phyloP scores from a whole-genome alignment of 1,140 invertebrate species.

The Drosophila miranda region DNA sequence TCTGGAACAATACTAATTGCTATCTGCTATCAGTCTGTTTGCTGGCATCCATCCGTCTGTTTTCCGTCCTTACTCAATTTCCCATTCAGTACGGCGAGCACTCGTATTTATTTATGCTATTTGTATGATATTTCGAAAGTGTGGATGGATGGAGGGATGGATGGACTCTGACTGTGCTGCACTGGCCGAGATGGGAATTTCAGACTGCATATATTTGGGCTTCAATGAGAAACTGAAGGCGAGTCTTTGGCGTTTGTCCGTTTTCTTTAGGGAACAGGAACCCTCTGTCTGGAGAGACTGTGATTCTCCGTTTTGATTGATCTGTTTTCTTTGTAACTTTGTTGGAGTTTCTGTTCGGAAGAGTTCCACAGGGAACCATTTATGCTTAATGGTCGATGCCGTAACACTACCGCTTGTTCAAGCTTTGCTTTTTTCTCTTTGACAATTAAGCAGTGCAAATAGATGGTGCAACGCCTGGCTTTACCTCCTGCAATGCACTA shows the following conservation, averaged over 20 bases:
- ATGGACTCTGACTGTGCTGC: constrained; percentile 1
- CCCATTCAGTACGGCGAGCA: constrained; percentile 15
- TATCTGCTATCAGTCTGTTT: constrained; percentile 32
- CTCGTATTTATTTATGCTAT: constrained; percentile 27
- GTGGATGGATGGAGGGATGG: not conserved
- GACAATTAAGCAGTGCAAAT: constrained; percentile 27
- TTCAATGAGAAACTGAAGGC: not conserved
- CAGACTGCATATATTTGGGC: constrained; percentile 3
- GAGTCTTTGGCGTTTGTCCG: too few species aligned
- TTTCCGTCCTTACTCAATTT: not conserved
- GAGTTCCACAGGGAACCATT: too few species aligned
- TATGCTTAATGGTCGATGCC: constrained; percentile 4
- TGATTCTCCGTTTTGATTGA: too few species aligned
- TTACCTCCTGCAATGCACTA: too few species aligned
- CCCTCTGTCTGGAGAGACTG: too few species aligned
- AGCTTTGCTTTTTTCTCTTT: constrained; percentile 22
- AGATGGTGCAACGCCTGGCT: constrained; percentile 11
- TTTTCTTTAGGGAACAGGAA: too few species aligned
- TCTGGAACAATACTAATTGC: constrained; percentile 29
- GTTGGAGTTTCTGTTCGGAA: too few species aligned
- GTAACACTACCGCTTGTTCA: constrained; percentile 17
- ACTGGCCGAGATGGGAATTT: not conserved
- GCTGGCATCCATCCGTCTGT: constrained; percentile 16
- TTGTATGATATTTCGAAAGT: constrained; percentile 14
- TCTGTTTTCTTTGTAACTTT: too few species aligned